phyloP scores from a whole-genome alignment of 2,888 invertebrate genomes.

The Catocala nupta region DNA sequence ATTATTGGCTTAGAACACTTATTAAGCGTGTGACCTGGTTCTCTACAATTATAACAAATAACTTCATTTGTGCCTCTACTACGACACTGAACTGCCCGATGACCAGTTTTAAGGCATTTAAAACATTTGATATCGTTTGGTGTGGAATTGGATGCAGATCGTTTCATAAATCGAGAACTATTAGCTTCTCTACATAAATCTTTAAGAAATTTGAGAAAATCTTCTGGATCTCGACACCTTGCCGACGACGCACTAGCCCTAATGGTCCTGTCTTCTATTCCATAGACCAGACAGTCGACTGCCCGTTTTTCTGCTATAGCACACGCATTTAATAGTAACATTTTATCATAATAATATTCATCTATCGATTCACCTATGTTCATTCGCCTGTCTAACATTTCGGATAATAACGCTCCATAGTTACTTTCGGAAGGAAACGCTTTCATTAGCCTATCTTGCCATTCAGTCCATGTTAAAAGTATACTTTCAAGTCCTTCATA shows the following conservation, averaged over 20 bases:
- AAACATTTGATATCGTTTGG: slow-evolving; percentile 1
- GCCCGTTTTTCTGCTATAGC: slow-evolving; percentile 22
- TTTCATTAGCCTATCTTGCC: slow-evolving; percentile 31
- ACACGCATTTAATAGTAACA: slow-evolving; percentile 22
- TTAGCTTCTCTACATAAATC: slow-evolving; percentile 19
- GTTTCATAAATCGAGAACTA: background rate
- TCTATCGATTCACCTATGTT: slow-evolving; percentile 28
- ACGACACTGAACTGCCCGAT: background rate
- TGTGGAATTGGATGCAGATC: background rate
- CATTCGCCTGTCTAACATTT: slow-evolving; percentile 33
- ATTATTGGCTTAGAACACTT: background rate
- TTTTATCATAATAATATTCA: slow-evolving; percentile 37
- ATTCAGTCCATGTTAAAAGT: slow-evolving; percentile 32
- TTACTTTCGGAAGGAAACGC: slow-evolving; percentile 39
- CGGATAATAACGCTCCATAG: slow-evolving; percentile 34
- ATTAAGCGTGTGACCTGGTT: background rate
- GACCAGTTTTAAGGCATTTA: background rate
- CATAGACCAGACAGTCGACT: slow-evolving; percentile 29
- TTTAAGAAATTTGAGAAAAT: slow-evolving; percentile 21
- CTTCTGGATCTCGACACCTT: background rate
- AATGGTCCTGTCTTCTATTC: slow-evolving; percentile 9
- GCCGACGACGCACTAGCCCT: background rate
- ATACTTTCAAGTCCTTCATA: slow-evolving; percentile 33
- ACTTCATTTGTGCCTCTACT: background rate
- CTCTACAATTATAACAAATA: slow-evolving; percentile 5